Percentiles rank a stretch among this genome's conserved stretches.
These are phyloP conservation scores for Gallinago undulata DNA, from an alignment of 2,113 vertebrate genomes.

Conservation along the genomic window DNA sequence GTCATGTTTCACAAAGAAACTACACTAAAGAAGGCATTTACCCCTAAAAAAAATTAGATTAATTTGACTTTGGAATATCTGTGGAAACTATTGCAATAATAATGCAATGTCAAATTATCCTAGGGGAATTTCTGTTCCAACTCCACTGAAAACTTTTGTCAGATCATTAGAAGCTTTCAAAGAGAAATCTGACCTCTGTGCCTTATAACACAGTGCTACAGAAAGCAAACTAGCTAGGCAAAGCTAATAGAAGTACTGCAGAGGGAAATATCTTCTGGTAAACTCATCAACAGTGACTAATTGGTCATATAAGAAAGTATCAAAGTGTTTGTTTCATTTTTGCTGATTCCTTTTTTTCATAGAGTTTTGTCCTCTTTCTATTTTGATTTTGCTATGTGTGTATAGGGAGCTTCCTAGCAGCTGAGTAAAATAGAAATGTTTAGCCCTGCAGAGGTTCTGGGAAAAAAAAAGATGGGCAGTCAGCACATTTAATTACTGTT, in stretches of 20 bases:
- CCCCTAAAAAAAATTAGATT: not conserved
- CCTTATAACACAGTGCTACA: not conserved
- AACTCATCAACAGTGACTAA: not conserved
- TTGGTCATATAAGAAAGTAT: not conserved
- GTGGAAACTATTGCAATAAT: conserved; percentile 37
- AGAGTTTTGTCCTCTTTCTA: not conserved
- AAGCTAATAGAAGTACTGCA: not conserved
- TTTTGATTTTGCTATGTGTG: not conserved
- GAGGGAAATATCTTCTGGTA: not conserved
- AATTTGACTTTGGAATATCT: conserved; percentile 47
- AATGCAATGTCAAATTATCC: conserved; percentile 43
- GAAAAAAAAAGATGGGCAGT: not conserved
- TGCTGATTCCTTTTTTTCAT: not conserved
- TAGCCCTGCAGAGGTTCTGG: not conserved
- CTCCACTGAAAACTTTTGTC: conserved; percentile 31
- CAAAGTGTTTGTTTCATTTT: not conserved
- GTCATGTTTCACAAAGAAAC: not conserved
- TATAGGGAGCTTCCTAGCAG: not conserved
- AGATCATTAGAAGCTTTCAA: conserved; percentile 32
- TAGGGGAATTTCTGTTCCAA: conserved; percentile 35
- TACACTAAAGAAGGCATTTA: not conserved
- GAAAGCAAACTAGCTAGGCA: conserved; percentile 6
- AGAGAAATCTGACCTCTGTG: conserved; percentile 35
- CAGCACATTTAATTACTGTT: not conserved
- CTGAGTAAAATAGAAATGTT: not conserved